phyloP scores from a whole-genome alignment of 92 coral and sea anemone genomes.

The Montipora capitata region DNA sequence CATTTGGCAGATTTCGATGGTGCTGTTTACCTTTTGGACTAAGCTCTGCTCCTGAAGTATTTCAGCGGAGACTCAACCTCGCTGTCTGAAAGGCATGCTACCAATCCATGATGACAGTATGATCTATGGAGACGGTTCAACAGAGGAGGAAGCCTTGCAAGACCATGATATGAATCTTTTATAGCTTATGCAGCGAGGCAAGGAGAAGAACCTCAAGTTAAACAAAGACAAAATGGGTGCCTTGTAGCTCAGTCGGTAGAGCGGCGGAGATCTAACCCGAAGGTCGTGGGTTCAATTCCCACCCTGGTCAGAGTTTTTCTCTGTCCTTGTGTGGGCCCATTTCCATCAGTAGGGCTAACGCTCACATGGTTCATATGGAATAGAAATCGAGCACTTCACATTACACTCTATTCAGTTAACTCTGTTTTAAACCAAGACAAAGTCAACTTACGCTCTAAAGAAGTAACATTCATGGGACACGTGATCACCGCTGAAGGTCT shows the following conservation, averaged over 20 bases:
- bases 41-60: slow-evolving; percentile 8
- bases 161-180: slow-evolving; percentile 1
- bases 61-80: slow-evolving; percentile 1
- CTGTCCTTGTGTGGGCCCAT: no score
- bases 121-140: slow-evolving; percentile 7
- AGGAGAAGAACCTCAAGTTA: neutral
- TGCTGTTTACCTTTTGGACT: slow-evolving; percentile 8
- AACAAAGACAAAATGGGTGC: neutral
- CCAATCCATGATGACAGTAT: neutral
- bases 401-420: no score
- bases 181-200: neutral
- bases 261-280: no score
- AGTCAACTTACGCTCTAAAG: neutral
- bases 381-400: no score
- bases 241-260: no score
- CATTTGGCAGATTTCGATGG: slow-evolving; percentile 13
- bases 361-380: no score
- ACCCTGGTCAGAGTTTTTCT: no score
- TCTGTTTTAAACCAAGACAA: neutral
- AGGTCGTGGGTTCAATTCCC: no score
- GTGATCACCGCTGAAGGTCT: neutral
- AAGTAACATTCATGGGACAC: slow-evolving; percentile 1
- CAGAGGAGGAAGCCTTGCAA: neutral
- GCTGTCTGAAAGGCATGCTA: neutral
- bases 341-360: no score